These are phyloP conservation scores for Poecilia velifera DNA, from an alignment of 2,797 vertebrate species.

Conservation along the genomic window DNA sequence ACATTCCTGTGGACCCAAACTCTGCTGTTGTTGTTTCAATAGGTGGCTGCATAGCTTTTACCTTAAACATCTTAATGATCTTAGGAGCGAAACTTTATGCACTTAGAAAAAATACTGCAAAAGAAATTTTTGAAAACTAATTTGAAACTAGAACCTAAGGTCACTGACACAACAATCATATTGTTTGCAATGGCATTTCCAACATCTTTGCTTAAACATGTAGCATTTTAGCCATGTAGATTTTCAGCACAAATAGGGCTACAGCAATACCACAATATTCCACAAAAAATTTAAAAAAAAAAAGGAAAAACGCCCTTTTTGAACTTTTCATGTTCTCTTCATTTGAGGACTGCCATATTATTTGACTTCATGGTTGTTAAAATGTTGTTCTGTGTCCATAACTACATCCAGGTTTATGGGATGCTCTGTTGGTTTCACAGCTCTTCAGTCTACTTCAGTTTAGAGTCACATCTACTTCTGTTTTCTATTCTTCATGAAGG, in stretches of 20 bases:
- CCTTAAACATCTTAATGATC: not conserved
- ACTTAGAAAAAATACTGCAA: not conserved
- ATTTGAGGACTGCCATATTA: not conserved
- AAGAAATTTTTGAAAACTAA: not conserved
- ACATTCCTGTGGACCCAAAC: slow-evolving; percentile 68
- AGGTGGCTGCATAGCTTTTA: slow-evolving; percentile 60
- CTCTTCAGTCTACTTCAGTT: not conserved
- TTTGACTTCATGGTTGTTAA: not conserved
- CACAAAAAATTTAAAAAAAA: not conserved
- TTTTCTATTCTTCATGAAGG: not conserved
- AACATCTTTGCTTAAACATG: no score
- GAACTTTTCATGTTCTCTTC: not conserved
- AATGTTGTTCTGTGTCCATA: not conserved
- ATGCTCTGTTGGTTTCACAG: not conserved
- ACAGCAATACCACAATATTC: no score
- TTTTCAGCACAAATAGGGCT: no score
- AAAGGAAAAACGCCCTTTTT: not conserved
- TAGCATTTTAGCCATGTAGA: no score
- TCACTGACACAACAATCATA: not conserved
- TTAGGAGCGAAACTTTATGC: not conserved
- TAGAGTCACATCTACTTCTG: not conserved
- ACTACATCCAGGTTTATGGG: not conserved
- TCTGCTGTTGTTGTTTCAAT: slow-evolving; percentile 77
- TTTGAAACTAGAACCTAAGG: not conserved
- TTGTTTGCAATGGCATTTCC: not conserved